Evolutionary conservation across 2,888 invertebrate genomes (phyloP), one percentile per base, ranked within the genome.

Genomic region (Eilema depressum): DNA sequence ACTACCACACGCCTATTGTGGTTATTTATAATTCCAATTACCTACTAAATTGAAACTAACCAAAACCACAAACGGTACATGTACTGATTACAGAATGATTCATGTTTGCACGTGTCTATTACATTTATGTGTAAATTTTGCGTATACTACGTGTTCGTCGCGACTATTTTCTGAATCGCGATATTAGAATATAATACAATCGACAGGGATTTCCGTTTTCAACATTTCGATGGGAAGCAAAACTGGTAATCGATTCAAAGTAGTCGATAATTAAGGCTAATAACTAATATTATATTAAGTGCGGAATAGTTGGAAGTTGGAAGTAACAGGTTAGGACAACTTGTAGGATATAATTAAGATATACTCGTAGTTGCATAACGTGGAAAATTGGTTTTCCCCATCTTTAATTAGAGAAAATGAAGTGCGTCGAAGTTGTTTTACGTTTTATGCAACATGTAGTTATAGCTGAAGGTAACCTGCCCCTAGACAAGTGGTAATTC

Each of bases 171-270:
- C 73, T 75, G 63, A 65, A 68, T 72, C 67, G 69, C 59, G 61
- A 69, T 79, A 80, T 78, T 75, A 78, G 73, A 80, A 85, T 82
- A 80, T 75, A 78, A 78, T 82, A 82, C 83, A 79, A 81, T 83
- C 71, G 74, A 63, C 68, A 80, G 84, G 86, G 68, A 80, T 83
- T 87, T 84, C 77, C 81, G 68, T 68, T 80, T 80, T 78, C 76
- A 83, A 72, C 47, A 67, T 75, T 83, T 70, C 61, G 70, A 74
- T 73, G 69, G 69, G 66, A 75, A 77, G 65, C 33, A 66, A 11
- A 79, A 79, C 79, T 28, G 64, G 77, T 69, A 68, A 56, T 7
- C 59, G 37, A 37, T 79, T 3, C 62, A 71, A 71, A 72, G 33
- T 64, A 71, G 28, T 66, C 11, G 11, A 65, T 74, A 70, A 79